Evolutionary conservation across 2,797 vertebrate species (phyloP), one percentile per base, ranked within the genome.

Genomic region (Gallinago solitaria): DNA sequence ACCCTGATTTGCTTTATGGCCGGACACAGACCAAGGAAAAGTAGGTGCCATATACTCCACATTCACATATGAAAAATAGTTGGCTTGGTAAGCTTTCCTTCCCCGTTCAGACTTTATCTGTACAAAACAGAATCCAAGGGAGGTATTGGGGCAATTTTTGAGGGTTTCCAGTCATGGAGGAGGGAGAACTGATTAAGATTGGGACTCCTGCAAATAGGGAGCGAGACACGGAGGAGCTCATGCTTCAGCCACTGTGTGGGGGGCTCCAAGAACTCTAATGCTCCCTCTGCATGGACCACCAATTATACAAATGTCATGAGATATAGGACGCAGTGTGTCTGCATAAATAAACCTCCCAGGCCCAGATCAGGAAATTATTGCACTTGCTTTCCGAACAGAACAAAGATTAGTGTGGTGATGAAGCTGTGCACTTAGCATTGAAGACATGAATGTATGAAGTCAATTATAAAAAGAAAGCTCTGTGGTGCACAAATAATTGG

Each of bases 401-500:
- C 91, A 95, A 95, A 96, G 94, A 90, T 94, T 76, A 91, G 76
- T 43, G 70, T 56, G 30, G 51, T 96, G 96, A 96, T 95, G 86
- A 93, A 92, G 70, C 79, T 93, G n/a, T 27, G 17, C 83, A 47
- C 90, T 92, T 91, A 93, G 79, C 59, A 67, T 11, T 48, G 84
- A 67, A 71, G 95, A 95, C 64, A 7, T 78, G 94, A 74, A 92
- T 57, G 77, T 92, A 95, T 90, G 82, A 92, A 96, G 92, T 93
- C 95, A 95, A 87, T 97, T 96, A 95, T 41, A 61, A 91, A 93
- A 91, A 64, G 87, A 96, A 87, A 95, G 74, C 82, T 96, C 93
- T 94, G 87, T 76, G 83, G 88, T 67, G 56, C 2, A 0, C 86
- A 70, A 78, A 84, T 93, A 93, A 96, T 97, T 90, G 92, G 81